Conservation (phyloP, 2,797 vertebrate genomes). For the Gambelia wislizenii region DNA sequence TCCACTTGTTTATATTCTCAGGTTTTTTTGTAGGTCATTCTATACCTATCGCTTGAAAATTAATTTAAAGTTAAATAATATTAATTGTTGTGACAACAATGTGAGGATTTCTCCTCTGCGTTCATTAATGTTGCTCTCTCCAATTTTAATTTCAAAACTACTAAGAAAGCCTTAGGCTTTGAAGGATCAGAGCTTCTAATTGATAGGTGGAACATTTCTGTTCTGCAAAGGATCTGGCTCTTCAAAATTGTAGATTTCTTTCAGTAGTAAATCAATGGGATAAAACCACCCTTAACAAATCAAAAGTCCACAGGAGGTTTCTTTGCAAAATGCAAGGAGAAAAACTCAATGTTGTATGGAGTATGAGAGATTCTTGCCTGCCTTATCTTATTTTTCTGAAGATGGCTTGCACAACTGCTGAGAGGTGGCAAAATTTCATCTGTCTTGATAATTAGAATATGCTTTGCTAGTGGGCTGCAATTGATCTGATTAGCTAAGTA, state of each 20-base stretch:
- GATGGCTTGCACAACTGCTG: conserved; percentile 58
- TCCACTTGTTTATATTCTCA: neutral
- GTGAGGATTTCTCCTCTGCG: neutral
- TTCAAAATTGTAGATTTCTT: conserved; percentile 33
- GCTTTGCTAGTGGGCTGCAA: conserved; percentile 70
- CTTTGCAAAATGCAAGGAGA: conserved; percentile 60
- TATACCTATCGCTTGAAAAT: neutral
- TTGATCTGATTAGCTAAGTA: conserved; percentile 73
- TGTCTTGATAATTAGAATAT: conserved; percentile 72
- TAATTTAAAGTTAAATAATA: neutral
- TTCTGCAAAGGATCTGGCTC: conserved; percentile 40
- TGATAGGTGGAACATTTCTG: neutral
- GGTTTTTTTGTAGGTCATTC: no score
- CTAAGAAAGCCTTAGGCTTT: neutral
- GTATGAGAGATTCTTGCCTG: conserved; percentile 61
- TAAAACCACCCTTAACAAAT: conserved; percentile 65
- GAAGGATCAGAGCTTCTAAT: conserved; percentile 19
- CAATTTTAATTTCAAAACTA: conserved; percentile 14
- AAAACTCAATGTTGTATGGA: conserved; percentile 58
- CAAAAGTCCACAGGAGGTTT: conserved; percentile 62
- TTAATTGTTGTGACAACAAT: neutral
- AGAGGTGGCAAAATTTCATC: conserved; percentile 73
- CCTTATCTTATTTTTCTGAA: conserved; percentile 67
- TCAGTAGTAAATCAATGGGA: conserved; percentile 54
- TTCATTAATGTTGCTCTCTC: neutral